Evolutionary conservation across 2,797 vertebrate species (phyloP).

Genomic region (Steatocranus sp.): DNA sequence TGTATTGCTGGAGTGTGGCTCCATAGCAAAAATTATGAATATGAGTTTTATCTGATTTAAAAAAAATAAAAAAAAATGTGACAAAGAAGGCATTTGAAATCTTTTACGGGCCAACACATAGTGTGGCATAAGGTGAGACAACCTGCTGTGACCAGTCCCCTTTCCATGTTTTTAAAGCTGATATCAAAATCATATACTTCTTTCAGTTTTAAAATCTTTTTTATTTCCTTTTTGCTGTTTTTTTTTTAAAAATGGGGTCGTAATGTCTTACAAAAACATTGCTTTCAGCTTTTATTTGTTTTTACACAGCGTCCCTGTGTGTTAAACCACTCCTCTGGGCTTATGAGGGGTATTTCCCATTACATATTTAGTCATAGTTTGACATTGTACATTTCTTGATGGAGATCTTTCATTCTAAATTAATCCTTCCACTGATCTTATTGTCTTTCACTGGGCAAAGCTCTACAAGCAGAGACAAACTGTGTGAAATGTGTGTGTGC

Average conservation of each 20-base stretch:
- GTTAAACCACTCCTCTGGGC: not conserved
- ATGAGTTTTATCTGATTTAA: not conserved
- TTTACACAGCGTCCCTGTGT: not conserved
- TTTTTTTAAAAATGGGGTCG: too few relatives aligned
- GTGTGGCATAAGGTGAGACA: not conserved
- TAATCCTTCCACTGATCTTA: not conserved
- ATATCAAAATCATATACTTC: not conserved
- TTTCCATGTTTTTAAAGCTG: not conserved
- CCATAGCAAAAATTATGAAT: not conserved
- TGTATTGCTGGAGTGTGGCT: not conserved
- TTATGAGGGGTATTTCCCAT: not conserved
- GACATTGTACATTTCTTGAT: not conserved
- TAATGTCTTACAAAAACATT: not conserved
- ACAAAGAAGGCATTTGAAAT: not conserved
- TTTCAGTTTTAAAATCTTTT: not conserved
- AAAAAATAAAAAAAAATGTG: too few relatives aligned
- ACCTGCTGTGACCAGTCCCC: too few relatives aligned
- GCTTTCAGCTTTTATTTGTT: not conserved
- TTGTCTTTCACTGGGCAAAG: not conserved
- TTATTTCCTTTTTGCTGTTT: not conserved
- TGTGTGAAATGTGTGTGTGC: conserved; percentile 2
- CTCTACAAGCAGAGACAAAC: not conserved
- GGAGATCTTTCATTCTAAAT: not conserved
- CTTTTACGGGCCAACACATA: not conserved
- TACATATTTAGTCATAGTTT: not conserved